phyloP scores from a whole-genome alignment of 1,140 invertebrate species.

The Pseudomyrmex gracilis region DNA sequence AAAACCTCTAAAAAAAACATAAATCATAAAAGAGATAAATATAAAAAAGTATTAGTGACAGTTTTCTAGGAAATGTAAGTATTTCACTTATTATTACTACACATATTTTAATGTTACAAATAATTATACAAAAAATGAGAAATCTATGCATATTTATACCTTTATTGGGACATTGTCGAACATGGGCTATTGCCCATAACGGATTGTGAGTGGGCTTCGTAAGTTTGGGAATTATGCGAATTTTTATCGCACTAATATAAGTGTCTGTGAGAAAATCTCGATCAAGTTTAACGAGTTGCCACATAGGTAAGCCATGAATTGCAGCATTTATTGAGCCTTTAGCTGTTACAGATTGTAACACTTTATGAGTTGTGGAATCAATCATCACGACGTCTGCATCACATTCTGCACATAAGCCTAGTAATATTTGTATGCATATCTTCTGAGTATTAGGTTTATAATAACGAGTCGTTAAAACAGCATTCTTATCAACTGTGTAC shows the following conservation, averaged over 20 bases:
- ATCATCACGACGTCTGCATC: slow-evolving; percentile 40
- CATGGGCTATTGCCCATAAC: slow-evolving; percentile 62
- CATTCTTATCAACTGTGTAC: slow-evolving; percentile 2
- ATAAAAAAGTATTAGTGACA: too few relatives aligned
- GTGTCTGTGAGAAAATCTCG: background rate
- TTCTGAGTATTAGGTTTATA: background rate
- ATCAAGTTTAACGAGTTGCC: slow-evolving; percentile 63
- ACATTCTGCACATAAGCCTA: slow-evolving; percentile 68
- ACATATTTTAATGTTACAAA: too few relatives aligned
- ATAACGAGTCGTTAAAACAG: slow-evolving; percentile 42
- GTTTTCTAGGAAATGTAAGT: too few relatives aligned
- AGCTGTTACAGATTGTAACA: background rate
- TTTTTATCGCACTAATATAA: background rate
- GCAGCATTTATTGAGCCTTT: background rate
- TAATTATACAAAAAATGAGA: background rate
- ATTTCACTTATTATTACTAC: too few relatives aligned
- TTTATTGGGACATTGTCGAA: slow-evolving; percentile 57
- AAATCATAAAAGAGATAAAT: background rate
- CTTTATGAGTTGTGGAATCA: background rate
- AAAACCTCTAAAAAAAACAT: background rate
- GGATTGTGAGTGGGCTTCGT: background rate
- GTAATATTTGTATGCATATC: slow-evolving; percentile 65
- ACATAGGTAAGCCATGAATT: slow-evolving; percentile 58
- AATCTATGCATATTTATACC: slow-evolving; percentile 14
- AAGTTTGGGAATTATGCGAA: slow-evolving; percentile 27